Evolutionary conservation across 2,888 invertebrate species (phyloP), one percentile per base, ranked within the genome.

Genomic region (Andrena marginata): DNA sequence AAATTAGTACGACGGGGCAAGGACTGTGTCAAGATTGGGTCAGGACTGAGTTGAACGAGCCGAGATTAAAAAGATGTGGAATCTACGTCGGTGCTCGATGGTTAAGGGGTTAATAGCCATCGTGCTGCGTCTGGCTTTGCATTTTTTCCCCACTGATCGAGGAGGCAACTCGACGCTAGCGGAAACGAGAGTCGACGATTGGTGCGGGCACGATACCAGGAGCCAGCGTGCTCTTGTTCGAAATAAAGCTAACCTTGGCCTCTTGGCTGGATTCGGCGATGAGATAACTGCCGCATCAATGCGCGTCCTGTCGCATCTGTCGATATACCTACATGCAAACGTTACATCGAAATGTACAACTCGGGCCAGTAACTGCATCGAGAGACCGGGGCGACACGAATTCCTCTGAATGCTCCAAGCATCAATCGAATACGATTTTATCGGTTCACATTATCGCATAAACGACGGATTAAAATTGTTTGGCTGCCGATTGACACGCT

Each of bases 221-320:
- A 54, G 56, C 35, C 63, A 59, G 56, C 23, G 35, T 71, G 60
- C 65, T 82, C 51, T 33, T 60, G 59, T 72, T 62, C 70, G 80
- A 77, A 77, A 86, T 78, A 82, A 84, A 86, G 78, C 72, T 73
- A 84, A 85, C 89, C 88, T 90, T 90, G 88, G 83, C 84, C 86
- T 33, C 73, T 87, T 86, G 83, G 78, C 83, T 84, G 74, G 74
- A 70, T 81, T 75, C 80, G 70, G 63, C 73, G 65, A 73, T 72
- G 71, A 81, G 54, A 63, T 76, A 72, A 75, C 79, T 54, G 69
- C 51, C 71, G 80, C 84, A 80, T 31, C 59, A 35, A 78, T 67
- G 48, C 42, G n/a, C 60, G 63, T 56, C 49, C 42, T 82, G 82
- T 78, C 80, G 79, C 82, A 81, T 49, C 65, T 65, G 74, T 80